Percentiles rank a stretch among this genome's conserved stretches.
These are phyloP conservation scores for Tiliacea citrago DNA, from an alignment of 2,888 invertebrate species.

Conservation along the genomic window DNA sequence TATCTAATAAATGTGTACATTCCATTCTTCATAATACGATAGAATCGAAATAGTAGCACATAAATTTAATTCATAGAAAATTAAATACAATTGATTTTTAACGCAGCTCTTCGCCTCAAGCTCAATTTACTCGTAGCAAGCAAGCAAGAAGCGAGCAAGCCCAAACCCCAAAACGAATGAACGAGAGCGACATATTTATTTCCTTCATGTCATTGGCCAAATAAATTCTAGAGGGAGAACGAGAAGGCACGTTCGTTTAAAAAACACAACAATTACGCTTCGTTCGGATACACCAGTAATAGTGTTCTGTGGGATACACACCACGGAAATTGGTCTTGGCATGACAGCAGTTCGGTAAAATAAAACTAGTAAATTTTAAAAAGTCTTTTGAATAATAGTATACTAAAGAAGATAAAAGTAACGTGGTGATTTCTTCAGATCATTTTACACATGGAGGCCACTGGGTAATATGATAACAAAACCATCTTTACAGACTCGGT, in stretches of 20 bases:
- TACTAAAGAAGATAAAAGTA: too few relatives aligned
- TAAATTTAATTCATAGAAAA: conserved; percentile 78
- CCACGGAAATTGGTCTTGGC: neutral
- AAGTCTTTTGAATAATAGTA: too few relatives aligned
- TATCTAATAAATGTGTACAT: conserved; percentile 93
- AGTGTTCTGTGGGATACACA: conserved; percentile 65
- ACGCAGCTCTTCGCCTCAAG: conserved; percentile 63
- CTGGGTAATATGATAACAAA: too few relatives aligned
- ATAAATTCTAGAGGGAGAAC: conserved; percentile 67
- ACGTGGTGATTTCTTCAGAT: too few relatives aligned
- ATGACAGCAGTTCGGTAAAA: conserved; percentile 9
- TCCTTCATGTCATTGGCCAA: conserved; percentile 67
- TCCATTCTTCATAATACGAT: conserved; percentile 91
- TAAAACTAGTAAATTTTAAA: too few relatives aligned
- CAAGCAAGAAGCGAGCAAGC: conserved; percentile 61
- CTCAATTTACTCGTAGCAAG: conserved; percentile 52
- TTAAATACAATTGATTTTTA: conserved; percentile 71
- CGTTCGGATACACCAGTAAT: too few relatives aligned
- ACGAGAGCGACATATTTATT: conserved; percentile 73
- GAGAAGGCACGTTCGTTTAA: conserved; percentile 71
- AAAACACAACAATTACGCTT: conserved; percentile 71
- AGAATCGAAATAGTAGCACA: conserved; percentile 71
- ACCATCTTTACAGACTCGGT: too few relatives aligned
- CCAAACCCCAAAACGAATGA: conserved; percentile 72
- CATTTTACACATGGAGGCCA: too few relatives aligned